Evolutionary conservation across 2,888 invertebrate genomes (phyloP), one percentile per base, ranked within the genome.

Genomic region (Brachynemurus nebulosus): DNA sequence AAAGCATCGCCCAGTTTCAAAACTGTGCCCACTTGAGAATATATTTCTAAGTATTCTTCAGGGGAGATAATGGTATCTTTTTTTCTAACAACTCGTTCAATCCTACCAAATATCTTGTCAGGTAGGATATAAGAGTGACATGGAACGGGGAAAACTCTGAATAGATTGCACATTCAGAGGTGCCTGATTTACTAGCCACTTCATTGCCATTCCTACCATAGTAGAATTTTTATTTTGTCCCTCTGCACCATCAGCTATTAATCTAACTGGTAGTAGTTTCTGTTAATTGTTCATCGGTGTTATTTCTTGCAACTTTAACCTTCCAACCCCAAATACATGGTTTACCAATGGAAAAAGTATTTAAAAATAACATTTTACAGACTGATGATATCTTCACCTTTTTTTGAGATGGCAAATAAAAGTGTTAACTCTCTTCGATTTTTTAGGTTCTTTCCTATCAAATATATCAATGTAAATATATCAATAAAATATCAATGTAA

Each of bases 181-280:
- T n/a, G n/a, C n/a, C n/a, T 47, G 48, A 33, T 47, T 47, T 8
- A 42, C 27, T 9, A 54, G 45, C 54, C 54, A 57, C 27, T 51
- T 51, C 9, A 50, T 48, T 9, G 53, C 47, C 55, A 56, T 56
- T 6, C 48, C 43, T 14, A 56, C 42, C 50, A 57, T 51, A 12
- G 50, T 53, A 18, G 54, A 45, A 43, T 59, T 59, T 52, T 57
- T 58, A 42, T 59, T 53, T 44, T 51, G 48, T 12, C 52, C 51
- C 17, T 48, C 49, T 43, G 54, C 54, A 11, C 52, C 52, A 44
- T 56, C 53, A 39, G 48, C 45, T 40, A 51, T 54, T 16, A 55
- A n/a, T 27, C 51, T 47, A 14, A 54, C 33, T 6, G 47, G n/a
- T n/a, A n/a, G n/a, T n/a, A n/a, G n/a, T n/a, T n/a, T n/a, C n/a